phyloP scores from a whole-genome alignment of 37 sponge, comb jelly and placozoan genomes.

The Geodia barretti region DNA sequence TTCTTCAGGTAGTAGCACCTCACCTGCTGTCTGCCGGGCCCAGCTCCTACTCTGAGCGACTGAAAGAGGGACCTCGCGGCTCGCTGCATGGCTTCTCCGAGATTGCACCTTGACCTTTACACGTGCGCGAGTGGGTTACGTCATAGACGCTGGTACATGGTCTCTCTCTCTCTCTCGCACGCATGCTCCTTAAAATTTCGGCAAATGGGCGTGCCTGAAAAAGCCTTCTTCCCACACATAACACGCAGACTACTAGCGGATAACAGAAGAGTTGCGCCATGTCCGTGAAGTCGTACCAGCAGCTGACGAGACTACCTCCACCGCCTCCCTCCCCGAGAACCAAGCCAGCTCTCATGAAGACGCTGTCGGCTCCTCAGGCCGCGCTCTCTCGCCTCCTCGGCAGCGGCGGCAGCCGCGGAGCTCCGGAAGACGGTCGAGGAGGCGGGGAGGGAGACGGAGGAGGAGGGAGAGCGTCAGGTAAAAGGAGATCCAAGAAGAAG shows the following conservation, averaged over 20 bases:
- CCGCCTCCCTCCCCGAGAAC: background rate
- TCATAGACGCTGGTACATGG: too few relatives aligned
- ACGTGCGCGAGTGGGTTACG: background rate
- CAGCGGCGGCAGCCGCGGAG: background rate
- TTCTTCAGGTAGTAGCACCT: slow-evolving; percentile 54
- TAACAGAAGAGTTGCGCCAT: too few relatives aligned
- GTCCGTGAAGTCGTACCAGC: background rate
- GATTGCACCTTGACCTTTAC: background rate
- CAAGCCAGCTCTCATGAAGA: background rate
- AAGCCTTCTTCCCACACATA: too few relatives aligned
- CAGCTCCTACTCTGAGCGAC: too few relatives aligned
- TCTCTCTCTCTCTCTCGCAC: too few relatives aligned
- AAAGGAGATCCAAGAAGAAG: background rate
- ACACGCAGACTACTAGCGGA: too few relatives aligned
- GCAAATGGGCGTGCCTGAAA: too few relatives aligned
- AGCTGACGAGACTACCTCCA: background rate
- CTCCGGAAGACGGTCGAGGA: background rate
- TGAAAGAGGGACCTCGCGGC: too few relatives aligned
- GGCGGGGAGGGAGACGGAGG: background rate
- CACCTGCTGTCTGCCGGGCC: too few relatives aligned
- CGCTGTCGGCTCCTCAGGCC: background rate
- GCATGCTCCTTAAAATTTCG: too few relatives aligned
- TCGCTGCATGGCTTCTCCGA: background rate
- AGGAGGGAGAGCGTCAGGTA: background rate
- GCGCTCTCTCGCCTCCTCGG: background rate